Conservation (phyloP, 2,797 vertebrate genomes). For the Geotrypetes seraphini region DNA sequence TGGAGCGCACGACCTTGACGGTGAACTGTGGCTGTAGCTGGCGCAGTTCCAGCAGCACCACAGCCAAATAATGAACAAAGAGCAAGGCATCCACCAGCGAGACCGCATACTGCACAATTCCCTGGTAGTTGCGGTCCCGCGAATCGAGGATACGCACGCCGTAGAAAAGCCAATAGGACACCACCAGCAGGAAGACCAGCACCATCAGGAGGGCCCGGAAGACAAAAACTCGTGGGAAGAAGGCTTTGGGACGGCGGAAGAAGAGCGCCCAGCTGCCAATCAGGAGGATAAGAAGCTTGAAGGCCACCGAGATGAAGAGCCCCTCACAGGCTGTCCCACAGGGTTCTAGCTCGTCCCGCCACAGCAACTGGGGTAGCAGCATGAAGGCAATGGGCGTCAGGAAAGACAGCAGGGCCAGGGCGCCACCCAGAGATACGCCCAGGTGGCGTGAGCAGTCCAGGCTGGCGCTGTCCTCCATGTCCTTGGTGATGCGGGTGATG, state of each 20-base stretch:
- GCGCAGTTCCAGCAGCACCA: constrained; percentile 79
- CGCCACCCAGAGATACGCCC: constrained; percentile 58
- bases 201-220: constrained; percentile 82
- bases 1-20: constrained; percentile 80
- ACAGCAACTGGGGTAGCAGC: constrained; percentile 78
- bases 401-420: constrained; percentile 77
- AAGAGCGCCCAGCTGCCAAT: constrained; percentile 91
- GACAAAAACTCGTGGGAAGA: constrained; percentile 76
- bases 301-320: constrained; percentile 91
- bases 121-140: constrained; percentile 73
- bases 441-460: constrained; percentile 80
- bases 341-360: constrained; percentile 70
- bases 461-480: constrained; percentile 82
- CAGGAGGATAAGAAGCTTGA: constrained; percentile 88
- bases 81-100: constrained; percentile 82
- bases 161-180: constrained; percentile 94
- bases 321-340: constrained; percentile 89
- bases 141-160: constrained; percentile 80
- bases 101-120: constrained; percentile 78
- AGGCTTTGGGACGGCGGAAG: constrained; percentile 75
- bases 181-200: constrained; percentile 78
- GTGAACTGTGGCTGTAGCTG: constrained; percentile 86
- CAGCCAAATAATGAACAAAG: constrained; percentile 83
- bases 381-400: constrained; percentile 84
- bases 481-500: constrained; percentile 84